Conservation (phyloP, 2,113 vertebrate species). For the Dissostichus mawsoni region DNA sequence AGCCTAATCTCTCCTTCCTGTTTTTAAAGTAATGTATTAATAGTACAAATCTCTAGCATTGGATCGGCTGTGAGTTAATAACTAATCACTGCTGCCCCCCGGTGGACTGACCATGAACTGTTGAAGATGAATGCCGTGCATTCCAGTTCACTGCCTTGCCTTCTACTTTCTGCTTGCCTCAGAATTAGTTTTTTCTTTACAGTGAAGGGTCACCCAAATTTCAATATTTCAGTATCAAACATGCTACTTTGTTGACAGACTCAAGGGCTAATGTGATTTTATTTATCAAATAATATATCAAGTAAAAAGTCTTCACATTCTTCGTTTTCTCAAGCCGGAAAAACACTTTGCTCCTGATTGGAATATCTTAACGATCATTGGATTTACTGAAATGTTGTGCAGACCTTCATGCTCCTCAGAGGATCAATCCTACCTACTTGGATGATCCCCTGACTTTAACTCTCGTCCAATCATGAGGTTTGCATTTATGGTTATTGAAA, state of each 20-base stretch:
- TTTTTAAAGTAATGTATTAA: conserved; percentile 30
- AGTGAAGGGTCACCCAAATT: conserved; percentile 1
- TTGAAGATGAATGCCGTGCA: conserved; percentile 74
- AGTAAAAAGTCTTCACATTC: background rate
- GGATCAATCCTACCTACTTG: background rate
- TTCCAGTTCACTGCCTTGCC: conserved; percentile 54
- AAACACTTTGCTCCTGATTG: background rate
- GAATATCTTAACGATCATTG: background rate
- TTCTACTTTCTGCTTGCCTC: conserved; percentile 19
- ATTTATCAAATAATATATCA: background rate
- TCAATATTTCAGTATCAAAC: background rate
- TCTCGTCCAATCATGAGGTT: background rate
- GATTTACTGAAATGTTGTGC: too few species aligned
- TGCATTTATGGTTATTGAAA: background rate
- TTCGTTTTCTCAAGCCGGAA: background rate
- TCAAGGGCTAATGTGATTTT: background rate
- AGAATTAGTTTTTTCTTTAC: conserved; percentile 14
- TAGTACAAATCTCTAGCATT: background rate
- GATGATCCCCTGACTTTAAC: background rate
- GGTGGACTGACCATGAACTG: conserved; percentile 44
- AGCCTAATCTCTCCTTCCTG: background rate
- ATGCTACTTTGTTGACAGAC: background rate
- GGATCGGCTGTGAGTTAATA: background rate
- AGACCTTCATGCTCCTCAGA: background rate
- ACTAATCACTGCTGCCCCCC: conserved; percentile 46